Percentiles rank a stretch among this genome's conserved stretches.
Conservation (phyloP, 2,113 vertebrate species). For the Trematocara nigrifrons region DNA sequence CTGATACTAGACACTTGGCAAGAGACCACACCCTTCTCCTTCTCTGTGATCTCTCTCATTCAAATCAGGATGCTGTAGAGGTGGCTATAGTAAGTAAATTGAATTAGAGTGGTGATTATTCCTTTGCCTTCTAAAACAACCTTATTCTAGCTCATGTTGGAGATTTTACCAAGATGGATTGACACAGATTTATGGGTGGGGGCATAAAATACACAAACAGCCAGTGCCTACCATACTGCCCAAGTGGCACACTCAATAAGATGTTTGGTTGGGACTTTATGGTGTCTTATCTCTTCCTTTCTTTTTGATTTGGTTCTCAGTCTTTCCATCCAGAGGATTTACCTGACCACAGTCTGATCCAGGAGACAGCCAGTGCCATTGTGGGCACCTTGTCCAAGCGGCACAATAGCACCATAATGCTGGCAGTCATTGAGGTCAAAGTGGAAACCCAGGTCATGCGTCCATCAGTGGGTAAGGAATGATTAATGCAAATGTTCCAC, state of each 20-base stretch:
- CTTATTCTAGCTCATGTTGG: neutral
- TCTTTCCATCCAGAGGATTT: constrained; percentile 85
- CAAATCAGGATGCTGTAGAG: constrained; percentile 80
- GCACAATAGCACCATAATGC: constrained; percentile 88
- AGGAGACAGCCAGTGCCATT: constrained; percentile 82
- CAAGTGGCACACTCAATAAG: neutral
- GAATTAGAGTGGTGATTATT: neutral
- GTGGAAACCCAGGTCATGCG: constrained; percentile 84
- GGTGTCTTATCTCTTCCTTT: neutral
- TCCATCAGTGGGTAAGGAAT: constrained; percentile 69
- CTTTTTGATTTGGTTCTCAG: constrained; percentile 52
- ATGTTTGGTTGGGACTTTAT: neutral
- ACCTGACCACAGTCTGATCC: constrained; percentile 82
- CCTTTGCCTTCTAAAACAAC: neutral
- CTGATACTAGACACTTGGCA: constrained; percentile 77
- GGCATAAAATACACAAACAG: neutral
- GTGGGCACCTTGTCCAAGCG: constrained; percentile 84
- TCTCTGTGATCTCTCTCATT: constrained; percentile 83
- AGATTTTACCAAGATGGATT: neutral
- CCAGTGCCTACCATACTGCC: neutral
- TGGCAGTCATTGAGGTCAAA: constrained; percentile 90
- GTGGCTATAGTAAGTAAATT: constrained; percentile 87
- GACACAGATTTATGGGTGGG: neutral
- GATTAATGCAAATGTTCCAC: constrained; percentile 5
- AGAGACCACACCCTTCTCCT: constrained; percentile 81